Conservation (phyloP, 2,113 vertebrate genomes). For the Zapornia atra region DNA sequence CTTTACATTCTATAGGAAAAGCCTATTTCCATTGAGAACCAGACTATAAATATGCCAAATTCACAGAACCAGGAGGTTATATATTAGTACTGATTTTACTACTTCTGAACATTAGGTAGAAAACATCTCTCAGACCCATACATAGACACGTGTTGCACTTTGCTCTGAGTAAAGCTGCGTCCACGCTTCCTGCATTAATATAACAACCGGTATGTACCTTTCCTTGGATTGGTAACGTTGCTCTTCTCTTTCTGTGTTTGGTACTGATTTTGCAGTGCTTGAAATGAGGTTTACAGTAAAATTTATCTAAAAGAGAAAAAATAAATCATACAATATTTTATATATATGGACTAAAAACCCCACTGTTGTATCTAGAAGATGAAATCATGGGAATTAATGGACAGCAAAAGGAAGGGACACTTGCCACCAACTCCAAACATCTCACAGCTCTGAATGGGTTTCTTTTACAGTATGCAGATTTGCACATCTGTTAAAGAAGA, state of each 20-base stretch:
- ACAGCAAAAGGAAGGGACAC: background rate
- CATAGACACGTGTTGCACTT: background rate
- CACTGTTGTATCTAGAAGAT: background rate
- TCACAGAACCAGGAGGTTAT: background rate
- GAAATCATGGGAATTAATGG: background rate
- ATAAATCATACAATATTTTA: background rate
- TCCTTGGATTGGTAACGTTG: constrained; percentile 70
- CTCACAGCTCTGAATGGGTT: background rate
- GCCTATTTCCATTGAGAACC: background rate
- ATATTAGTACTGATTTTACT: background rate
- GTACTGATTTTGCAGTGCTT: constrained; percentile 82
- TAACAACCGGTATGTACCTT: constrained; percentile 41
- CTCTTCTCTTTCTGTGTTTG: constrained; percentile 81
- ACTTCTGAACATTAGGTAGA: background rate
- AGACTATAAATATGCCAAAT: background rate
- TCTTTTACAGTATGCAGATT: background rate
- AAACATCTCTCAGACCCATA: background rate
- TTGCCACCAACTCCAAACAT: background rate
- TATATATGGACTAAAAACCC: background rate
- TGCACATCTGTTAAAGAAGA: background rate
- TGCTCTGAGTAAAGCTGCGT: background rate
- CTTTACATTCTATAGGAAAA: background rate
- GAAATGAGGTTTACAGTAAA: constrained; percentile 97
- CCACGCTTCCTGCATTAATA: background rate
- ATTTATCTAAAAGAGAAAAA: constrained; percentile 81